phyloP scores from a whole-genome alignment of 2,113 vertebrate genomes.

The Crocuta crocuta region DNA sequence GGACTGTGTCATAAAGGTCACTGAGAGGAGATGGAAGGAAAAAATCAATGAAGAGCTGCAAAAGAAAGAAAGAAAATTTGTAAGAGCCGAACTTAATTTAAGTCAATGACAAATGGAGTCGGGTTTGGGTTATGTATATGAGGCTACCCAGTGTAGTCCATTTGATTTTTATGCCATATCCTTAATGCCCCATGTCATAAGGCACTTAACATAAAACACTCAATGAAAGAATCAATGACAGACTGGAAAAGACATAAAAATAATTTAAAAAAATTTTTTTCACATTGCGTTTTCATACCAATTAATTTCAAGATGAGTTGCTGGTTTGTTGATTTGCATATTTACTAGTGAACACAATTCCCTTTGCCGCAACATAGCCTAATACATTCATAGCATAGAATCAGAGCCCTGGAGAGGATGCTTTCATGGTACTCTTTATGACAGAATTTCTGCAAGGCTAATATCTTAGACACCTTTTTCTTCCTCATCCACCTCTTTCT shows the following conservation, averaged over 20 bases:
- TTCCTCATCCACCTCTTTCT: background rate
- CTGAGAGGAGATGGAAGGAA: constrained; percentile 55
- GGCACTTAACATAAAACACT: constrained; percentile 76
- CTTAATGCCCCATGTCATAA: constrained; percentile 65
- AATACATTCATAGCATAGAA: background rate
- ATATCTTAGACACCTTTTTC: background rate
- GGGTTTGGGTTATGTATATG: constrained; percentile 35
- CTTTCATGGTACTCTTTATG: background rate
- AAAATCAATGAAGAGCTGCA: constrained; percentile 61
- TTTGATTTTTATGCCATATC: constrained; percentile 70
- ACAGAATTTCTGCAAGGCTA: constrained; percentile 26
- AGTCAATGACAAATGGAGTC: constrained; percentile 64
- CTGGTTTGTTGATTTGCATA: constrained; percentile 46
- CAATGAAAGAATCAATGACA: constrained; percentile 72
- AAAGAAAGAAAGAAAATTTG: constrained; percentile 38
- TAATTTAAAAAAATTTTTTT: constrained; percentile 57
- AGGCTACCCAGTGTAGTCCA: background rate
- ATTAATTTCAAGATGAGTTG: constrained; percentile 67
- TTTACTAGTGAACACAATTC: background rate
- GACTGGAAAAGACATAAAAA: constrained; percentile 72
- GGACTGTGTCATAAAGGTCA: constrained; percentile 50
- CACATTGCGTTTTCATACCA: constrained; percentile 62
- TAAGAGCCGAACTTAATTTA: constrained; percentile 72
- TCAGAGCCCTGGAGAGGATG: background rate
- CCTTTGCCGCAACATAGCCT: background rate